Percentiles rank a stretch among this genome's conserved stretches.
These are phyloP conservation scores for Ommatoiulus sabulosus DNA, from an alignment of 2,888 invertebrate genomes.

Conservation along the genomic window DNA sequence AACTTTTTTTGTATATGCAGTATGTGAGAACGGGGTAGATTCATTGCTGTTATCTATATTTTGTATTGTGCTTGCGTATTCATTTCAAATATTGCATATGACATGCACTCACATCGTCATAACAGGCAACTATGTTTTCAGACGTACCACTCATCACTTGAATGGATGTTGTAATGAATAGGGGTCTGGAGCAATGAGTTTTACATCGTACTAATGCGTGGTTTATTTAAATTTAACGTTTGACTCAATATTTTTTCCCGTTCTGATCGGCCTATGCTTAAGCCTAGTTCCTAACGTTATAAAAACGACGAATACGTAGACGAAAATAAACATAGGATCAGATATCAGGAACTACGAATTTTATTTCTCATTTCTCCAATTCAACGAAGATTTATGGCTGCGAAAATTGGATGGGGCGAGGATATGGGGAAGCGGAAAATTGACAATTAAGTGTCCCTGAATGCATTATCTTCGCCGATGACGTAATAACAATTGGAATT, in stretches of 20 bases:
- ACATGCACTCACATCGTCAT: background rate
- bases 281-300: background rate
- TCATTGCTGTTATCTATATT: background rate
- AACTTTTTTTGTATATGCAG: background rate
- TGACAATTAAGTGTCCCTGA: conserved; percentile 36
- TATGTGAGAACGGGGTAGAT: background rate
- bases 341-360: conserved; percentile 23
- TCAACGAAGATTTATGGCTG: background rate
- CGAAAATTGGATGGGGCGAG: background rate
- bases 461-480: background rate
- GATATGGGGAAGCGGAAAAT: background rate
- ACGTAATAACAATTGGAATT: conserved; percentile 24
- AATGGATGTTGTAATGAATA: background rate
- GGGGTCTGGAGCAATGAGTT: background rate
- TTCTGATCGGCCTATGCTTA: background rate
- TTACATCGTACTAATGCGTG: background rate
- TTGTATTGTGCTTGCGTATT: background rate
- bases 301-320: background rate
- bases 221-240: background rate
- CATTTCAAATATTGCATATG: background rate
- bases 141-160: background rate
- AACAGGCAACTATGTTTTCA: background rate
- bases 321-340: conserved; percentile 28
- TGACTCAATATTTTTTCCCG: background rate
- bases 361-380: background rate